Conservation (phyloP, 2,888 invertebrate genomes). For the Acanthosepion pharaonis region DNA sequence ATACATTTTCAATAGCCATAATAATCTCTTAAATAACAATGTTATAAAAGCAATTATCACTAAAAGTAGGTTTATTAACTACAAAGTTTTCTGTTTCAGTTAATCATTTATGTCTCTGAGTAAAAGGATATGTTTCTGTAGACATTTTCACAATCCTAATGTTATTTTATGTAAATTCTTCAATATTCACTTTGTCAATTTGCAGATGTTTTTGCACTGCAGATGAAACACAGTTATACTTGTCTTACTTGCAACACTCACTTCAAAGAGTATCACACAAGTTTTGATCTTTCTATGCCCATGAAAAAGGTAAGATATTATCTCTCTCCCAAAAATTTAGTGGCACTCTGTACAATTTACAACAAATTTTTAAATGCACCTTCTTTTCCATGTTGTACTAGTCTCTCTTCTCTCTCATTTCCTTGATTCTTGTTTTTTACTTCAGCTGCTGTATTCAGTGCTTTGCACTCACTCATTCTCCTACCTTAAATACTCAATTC, state of each 20-base stretch:
- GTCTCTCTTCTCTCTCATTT: neutral
- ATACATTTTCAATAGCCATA: too few relatives aligned
- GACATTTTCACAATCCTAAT: too few relatives aligned
- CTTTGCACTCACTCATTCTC: neutral
- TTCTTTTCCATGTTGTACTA: neutral
- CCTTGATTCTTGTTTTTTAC: neutral
- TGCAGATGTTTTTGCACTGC: conserved; percentile 42
- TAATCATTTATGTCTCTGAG: too few relatives aligned
- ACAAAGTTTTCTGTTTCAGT: too few relatives aligned
- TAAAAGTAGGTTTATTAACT: too few relatives aligned
- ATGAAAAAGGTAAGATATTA: conserved; percentile 10
- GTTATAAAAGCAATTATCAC: too few relatives aligned
- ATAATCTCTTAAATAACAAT: too few relatives aligned
- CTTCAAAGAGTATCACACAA: conserved; percentile 34
- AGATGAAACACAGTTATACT: conserved; percentile 41
- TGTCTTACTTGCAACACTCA: conserved; percentile 35
- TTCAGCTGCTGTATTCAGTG: neutral
- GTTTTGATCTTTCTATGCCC: conserved; percentile 41
- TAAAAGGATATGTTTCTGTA: too few relatives aligned
- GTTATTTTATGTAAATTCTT: neutral
- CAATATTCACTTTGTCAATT: neutral
- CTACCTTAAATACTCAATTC: too few relatives aligned
- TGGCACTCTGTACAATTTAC: neutral
- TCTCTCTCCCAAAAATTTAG: neutral
- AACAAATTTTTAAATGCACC: neutral